Evolutionary conservation across 2,113 vertebrate species (phyloP).

Genomic region (Uria lomvia): DNA sequence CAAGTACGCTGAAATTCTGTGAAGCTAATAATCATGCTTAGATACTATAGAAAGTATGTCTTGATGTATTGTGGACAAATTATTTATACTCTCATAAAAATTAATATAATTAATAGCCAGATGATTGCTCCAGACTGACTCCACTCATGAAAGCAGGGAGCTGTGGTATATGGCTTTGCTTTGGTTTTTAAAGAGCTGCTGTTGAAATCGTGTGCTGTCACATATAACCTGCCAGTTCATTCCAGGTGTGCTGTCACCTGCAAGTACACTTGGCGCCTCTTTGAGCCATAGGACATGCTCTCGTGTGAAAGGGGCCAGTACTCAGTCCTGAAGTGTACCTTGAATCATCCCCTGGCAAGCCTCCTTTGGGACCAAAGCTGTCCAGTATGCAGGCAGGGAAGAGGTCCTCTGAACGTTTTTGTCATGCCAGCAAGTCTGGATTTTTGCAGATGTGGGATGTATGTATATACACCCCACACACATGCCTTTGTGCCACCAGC

Average conservation of each 20-base stretch:
- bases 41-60: background rate
- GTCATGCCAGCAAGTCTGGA: background rate
- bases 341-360: background rate
- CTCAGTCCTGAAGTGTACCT: conserved; percentile 37
- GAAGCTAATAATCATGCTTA: conserved; percentile 24
- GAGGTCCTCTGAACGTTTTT: background rate
- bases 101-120: background rate
- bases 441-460: background rate
- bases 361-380: background rate
- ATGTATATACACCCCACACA: rapidly evolving
- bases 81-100: conserved; percentile 44
- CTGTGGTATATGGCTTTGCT: background rate
- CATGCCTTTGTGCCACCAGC: background rate
- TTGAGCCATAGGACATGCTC: background rate
- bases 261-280: background rate
- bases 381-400: background rate
- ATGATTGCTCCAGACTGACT: background rate
- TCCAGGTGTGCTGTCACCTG: background rate
- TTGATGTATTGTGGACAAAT: conserved; percentile 4
- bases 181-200: conserved; percentile 1
- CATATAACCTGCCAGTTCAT: background rate
- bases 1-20: background rate
- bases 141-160: background rate
- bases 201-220: background rate
- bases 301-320: background rate